A percentile compares a stretch with the other conserved stretches of the same genome.
Evolutionary conservation across 2,888 invertebrate genomes (phyloP).

Genomic region (Calameuta idolon): DNA sequence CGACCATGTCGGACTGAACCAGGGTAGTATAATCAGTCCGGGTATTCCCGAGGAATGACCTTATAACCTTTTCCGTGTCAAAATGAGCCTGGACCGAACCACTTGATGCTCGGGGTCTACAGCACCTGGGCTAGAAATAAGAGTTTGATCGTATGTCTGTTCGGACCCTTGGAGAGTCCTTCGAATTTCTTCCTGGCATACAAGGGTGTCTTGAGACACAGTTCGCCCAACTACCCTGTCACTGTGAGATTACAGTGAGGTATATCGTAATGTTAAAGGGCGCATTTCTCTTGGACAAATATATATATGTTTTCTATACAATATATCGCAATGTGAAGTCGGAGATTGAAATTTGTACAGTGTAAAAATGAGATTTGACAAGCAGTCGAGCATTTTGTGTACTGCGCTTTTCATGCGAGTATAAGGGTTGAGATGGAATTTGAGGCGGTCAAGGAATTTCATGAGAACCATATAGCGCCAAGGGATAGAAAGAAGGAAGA

Average conservation of each 20-base stretch:
- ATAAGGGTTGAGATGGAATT: background rate
- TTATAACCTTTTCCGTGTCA: background rate
- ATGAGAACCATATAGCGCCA: background rate
- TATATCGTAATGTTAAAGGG: background rate
- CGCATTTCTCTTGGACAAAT: too few species aligned
- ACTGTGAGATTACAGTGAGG: background rate
- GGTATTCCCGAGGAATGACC: conserved; percentile 1
- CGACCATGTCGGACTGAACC: background rate
- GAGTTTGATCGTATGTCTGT: background rate
- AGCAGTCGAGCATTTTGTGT: background rate
- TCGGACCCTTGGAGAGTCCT: background rate
- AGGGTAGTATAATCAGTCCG: background rate
- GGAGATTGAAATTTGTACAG: background rate
- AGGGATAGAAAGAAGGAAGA: background rate
- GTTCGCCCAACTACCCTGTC: background rate
- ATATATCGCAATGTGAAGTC: background rate
- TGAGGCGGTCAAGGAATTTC: background rate
- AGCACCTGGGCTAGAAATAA: background rate
- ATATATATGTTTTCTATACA: background rate
- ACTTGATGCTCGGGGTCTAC: background rate
- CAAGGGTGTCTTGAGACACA: background rate
- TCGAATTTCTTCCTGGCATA: background rate
- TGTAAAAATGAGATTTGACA: background rate
- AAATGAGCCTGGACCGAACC: background rate
- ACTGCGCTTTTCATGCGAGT: background rate